Evolutionary conservation across 2,888 invertebrate genomes (phyloP), one percentile per base, ranked within the genome.

Genomic region (Perizoma flavofasciatum): DNA sequence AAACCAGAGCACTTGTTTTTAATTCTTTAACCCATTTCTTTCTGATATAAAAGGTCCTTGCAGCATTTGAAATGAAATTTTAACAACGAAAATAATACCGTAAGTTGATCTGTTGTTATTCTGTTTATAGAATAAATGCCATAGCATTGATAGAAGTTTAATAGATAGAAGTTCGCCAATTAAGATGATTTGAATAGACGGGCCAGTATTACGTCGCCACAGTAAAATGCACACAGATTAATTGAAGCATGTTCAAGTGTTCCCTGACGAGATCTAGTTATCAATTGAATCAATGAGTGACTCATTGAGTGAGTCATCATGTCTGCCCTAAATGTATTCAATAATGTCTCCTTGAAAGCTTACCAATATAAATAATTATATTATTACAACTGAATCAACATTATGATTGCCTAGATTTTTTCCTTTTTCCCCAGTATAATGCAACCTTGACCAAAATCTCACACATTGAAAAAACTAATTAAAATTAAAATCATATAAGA

Each of bases 231-330:
- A 65, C 59, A 59, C 50, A 59, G 41, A 43, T 44, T 52, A 58
- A 60, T 59, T 50, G 43, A 59, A 44, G 45, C 51, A 22, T 32
- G 43, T 45, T 44, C 34, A 32, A 48, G 41, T 39, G 32, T 49
- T 44, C 40, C 53, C 49, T 7, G 53, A 45, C 35, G 56, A 50
- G 32, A 51, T 47, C 46, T 35, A 41, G 52, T 61, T 61, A 67
- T 67, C 75, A 75, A 78, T 82, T 81, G 77, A 71, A 73, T 75
- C 73, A 81, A 84, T 78, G 73, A 73, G 67, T 72, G 63, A 68
- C 65, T 77, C 67, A 75, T 71, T 77, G 70, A 67, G 68, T 51
- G 67, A 66, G 70, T 75, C 67, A 73, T 74, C 49, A 74, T 55
- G 60, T 58, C 65, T 69, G 75, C 66, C 61, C 72, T 68, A 70